Evolutionary conservation across 1,140 invertebrate genomes (phyloP).

Genomic region (Heliconius congener): DNA sequence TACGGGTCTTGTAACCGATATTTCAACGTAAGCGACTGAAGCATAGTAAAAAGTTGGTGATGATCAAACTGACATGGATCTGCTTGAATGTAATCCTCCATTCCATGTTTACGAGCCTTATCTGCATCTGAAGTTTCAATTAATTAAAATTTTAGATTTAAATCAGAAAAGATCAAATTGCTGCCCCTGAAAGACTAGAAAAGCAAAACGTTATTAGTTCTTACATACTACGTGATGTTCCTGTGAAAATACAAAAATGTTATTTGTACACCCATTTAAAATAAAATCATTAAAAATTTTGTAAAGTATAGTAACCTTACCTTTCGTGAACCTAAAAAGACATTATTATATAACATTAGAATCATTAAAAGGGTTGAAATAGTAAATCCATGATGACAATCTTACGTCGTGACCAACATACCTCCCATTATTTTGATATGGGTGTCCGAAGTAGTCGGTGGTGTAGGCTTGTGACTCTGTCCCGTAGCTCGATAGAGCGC

Average conservation of each 20-base stretch:
- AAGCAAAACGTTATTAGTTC: not conserved
- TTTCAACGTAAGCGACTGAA: conserved; percentile 96
- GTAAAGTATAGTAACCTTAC: not conserved
- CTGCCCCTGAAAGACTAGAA: not conserved
- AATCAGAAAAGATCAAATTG: not conserved
- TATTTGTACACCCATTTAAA: not conserved
- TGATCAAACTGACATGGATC: conserved; percentile 99
- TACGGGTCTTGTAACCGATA: conserved; percentile 98
- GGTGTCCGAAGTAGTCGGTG: conserved; percentile 91
- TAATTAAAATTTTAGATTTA: not conserved
- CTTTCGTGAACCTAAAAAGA: not conserved
- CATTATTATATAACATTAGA: too few species aligned
- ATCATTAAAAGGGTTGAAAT: too few species aligned
- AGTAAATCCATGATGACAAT: not conserved
- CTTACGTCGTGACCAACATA: conserved; percentile 36
- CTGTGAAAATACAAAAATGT: conserved; percentile 1
- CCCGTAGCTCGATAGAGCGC: conserved; percentile 99
- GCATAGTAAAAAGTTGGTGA: conserved; percentile 92
- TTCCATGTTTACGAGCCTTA: conserved; percentile 97
- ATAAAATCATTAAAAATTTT: not conserved
- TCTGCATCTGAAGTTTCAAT: conserved; percentile 89
- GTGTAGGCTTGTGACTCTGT: conserved; percentile 98
- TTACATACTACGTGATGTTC: not conserved
- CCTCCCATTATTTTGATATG: conserved; percentile 81
- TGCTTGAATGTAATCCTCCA: conserved; percentile 99